A percentile compares a stretch with the other conserved stretches of the same genome.
phyloP scores from a whole-genome alignment of 2,797 vertebrate genomes.

The Lepidocolaptes lacrymiger region DNA sequence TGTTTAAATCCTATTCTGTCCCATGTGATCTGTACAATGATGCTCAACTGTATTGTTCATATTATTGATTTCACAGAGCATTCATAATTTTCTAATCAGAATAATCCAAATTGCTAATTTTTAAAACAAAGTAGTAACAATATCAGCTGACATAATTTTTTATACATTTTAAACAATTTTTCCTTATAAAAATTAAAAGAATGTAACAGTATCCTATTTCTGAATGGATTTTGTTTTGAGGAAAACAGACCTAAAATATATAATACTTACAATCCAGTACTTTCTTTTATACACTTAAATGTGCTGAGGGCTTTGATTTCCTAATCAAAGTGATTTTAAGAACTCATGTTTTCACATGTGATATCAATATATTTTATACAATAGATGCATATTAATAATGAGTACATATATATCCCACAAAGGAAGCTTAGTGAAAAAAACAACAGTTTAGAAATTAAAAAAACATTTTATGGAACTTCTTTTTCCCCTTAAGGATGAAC shows the following conservation, averaged over 20 bases:
- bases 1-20: not conserved
- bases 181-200: not conserved
- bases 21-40: not conserved
- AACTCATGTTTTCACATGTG: not conserved
- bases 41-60: not conserved
- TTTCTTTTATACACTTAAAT: not conserved
- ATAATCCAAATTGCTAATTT: not conserved
- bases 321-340: not conserved
- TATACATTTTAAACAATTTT: not conserved
- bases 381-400: not conserved
- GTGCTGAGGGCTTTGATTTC: not conserved
- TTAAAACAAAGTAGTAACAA: not conserved
- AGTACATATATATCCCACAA: not conserved
- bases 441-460: not conserved
- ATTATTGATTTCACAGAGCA: not conserved
- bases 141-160: not conserved
- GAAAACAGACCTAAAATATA: not conserved
- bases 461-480: not conserved
- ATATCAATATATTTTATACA: not conserved
- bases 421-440: not conserved
- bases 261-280: not conserved
- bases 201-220: not conserved
- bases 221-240: not conserved
- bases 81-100: not conserved
- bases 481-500: not conserved